Evolutionary conservation across 1,140 invertebrate species (phyloP).

Genomic region (Araneus ventricosus): DNA sequence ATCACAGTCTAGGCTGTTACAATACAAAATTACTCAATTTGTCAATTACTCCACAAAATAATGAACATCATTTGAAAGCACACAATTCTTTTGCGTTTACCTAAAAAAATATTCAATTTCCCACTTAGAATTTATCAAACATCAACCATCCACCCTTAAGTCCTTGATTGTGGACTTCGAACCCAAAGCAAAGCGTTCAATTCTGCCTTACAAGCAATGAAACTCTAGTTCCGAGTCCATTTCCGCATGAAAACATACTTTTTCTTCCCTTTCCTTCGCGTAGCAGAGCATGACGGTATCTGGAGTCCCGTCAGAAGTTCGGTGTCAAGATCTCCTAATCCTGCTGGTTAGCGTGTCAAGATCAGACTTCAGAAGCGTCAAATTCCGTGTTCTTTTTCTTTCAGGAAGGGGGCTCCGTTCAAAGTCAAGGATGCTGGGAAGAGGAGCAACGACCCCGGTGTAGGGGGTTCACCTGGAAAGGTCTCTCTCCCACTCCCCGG

Average conservation of each 20-base stretch:
- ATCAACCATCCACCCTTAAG: no score
- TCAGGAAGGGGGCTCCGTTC: conserved; percentile 14
- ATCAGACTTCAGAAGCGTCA: background rate
- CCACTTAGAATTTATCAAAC: no score
- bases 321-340: conserved; percentile 31
- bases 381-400: conserved; percentile 6
- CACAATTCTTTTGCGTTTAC: no score
- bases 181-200: no score
- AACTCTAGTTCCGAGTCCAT: background rate
- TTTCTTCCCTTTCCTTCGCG: background rate
- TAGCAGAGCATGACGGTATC: background rate
- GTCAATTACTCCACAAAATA: no score
- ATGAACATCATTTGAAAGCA: no score
- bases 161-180: no score
- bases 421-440: conserved; percentile 60
- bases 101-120: no score
- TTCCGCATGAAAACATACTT: background rate
- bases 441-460: conserved; percentile 46
- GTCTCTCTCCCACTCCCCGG: background rate
- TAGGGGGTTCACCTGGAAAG: conserved; percentile 13
- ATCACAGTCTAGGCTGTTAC: no score
- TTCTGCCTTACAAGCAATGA: no score
- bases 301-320: background rate
- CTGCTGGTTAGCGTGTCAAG: conserved; percentile 18
- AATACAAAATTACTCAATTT: no score